Evolutionary conservation across 2,888 invertebrate species (phyloP).

Genomic region (Cerastoderma edule): DNA sequence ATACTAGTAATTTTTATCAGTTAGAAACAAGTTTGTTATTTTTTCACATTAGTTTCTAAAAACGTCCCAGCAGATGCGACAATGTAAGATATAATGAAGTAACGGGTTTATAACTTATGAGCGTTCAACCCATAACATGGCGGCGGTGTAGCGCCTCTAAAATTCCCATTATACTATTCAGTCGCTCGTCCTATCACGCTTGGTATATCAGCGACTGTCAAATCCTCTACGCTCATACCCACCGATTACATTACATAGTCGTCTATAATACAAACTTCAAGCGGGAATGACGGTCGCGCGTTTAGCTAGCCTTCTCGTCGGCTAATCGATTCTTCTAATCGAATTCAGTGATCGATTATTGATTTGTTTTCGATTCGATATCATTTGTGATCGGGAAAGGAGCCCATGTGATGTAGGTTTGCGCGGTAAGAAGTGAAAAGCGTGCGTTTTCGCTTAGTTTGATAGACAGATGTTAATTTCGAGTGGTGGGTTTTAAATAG

Average conservation of each 20-base stretch:
- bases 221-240: not conserved
- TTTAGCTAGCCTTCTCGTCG: not conserved
- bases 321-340: not conserved
- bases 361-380: constrained; percentile 10
- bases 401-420: not conserved
- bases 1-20: no score
- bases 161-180: not conserved
- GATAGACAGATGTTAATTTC: not conserved
- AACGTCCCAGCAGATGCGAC: no score
- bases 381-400: constrained; percentile 7
- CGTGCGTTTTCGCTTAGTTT: constrained; percentile 18
- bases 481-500: no score
- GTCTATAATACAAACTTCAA: constrained; percentile 3
- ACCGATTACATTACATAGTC: constrained; percentile 1
- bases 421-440: not conserved
- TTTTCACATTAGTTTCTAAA: no score
- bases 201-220: constrained; percentile 11
- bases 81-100: no score
- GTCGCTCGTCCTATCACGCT: constrained; percentile 13
- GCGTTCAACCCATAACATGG: no score
- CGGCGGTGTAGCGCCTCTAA: constrained; percentile 15
- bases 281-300: constrained; percentile 3
- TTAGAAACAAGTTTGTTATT: no score
- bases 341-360: constrained; percentile 12
- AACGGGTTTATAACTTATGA: no score